Evolutionary conservation across 2,888 invertebrate genomes (phyloP), one percentile per base, ranked within the genome.

Genomic region (Cantharis nigra): DNA sequence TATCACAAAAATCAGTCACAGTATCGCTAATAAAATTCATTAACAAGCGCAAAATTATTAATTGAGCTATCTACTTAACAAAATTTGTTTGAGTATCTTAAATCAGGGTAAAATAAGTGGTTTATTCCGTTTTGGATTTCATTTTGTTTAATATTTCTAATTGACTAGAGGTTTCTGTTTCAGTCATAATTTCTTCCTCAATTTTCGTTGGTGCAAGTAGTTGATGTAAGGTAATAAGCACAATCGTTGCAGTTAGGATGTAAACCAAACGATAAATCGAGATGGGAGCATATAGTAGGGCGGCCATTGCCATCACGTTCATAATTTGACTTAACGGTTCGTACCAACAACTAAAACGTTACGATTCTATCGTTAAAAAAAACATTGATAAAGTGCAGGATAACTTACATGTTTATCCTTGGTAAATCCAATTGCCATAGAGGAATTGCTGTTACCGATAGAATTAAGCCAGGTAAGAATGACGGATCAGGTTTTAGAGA

Each of bases 351-450:
- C 92, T 92, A 87, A 77, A 90, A 91, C 75, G 70, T 77, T 69
- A 62, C 4, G 23, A 11, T 3, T 20, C 63, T 14, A 30, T 64
- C 9, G 23, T 23, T 49, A 33, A 65, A 72, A n/a, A 72, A 14
- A 16, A 49, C 18, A 64, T n/a, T n/a, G 11, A 3, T 1, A 11
- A 28, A 3, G 26, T 62, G 2, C 16, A 33, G 71, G 4, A 14
- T 69, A 33, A 71, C 92, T 91, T 89, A 94, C 94, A 92, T 89
- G 83, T 92, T 90, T 78, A 86, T 88, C 83, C 90, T 91, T 0
- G 95, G 94, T 1, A 92, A 91, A 26, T 92, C 90, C 72, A 92
- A 87, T 85, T 94, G 94, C 92, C 94, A 94, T 69, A 95, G 86
- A 70, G 91, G 87, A 11, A 91, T 90, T 0, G 93, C 91, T 83